Evolutionary conservation across 2,888 invertebrate species (phyloP).

Genomic region (Phortica magna): DNA sequence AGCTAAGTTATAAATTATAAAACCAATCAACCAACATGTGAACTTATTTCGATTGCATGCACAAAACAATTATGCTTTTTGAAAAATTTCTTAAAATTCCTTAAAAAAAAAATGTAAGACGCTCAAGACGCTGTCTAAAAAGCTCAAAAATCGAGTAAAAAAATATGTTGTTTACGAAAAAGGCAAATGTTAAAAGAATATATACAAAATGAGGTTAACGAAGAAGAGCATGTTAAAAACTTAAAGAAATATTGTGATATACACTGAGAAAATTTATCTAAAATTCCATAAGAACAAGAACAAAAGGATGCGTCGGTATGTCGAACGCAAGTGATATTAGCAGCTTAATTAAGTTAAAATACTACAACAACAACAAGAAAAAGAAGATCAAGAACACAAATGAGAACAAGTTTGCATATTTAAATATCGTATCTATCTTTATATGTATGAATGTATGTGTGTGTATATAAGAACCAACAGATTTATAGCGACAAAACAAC

Average conservation of each 20-base stretch:
- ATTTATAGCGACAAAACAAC: not conserved
- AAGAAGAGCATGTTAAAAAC: not conserved
- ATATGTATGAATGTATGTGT: constrained; percentile 15
- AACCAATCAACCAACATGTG: constrained; percentile 44
- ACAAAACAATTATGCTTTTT: constrained; percentile 13
- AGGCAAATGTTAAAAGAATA: constrained; percentile 16
- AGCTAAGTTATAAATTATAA: constrained; percentile 42
- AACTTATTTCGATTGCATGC: constrained; percentile 39
- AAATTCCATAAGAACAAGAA: constrained; percentile 29
- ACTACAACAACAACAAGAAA: constrained; percentile 34
- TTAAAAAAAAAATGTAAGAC: constrained; percentile 3
- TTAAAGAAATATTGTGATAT: constrained; percentile 17
- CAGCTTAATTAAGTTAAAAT: constrained; percentile 50
- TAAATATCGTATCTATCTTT: not conserved
- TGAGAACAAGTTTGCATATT: constrained; percentile 8
- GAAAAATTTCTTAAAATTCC: not conserved
- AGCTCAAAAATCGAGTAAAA: constrained; percentile 25
- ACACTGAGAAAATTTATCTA: not conserved
- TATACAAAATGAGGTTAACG: not conserved
- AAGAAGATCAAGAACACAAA: constrained; percentile 13
- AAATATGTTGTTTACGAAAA: not conserved
- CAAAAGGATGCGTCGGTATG: constrained; percentile 25
- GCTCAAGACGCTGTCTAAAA: constrained; percentile 12
- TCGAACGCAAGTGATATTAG: constrained; percentile 66
- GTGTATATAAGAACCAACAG: not conserved